Base-by-base conservation (phyloP, 2,113 vertebrate genomes). In the Tringa solitaria region DNA sequence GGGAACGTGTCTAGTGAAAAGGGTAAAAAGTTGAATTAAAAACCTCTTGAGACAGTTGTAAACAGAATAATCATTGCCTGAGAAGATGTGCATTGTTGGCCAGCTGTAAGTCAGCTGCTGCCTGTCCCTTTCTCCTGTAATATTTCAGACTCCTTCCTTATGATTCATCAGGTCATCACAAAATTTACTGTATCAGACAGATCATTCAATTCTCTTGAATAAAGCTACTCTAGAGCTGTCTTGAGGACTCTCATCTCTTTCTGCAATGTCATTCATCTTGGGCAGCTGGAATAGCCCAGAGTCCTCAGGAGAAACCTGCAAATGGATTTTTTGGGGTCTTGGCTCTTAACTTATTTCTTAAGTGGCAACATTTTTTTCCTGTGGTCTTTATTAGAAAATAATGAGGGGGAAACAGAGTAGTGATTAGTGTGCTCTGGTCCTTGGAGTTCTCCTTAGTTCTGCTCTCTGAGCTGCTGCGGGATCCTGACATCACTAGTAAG, bases 21-120 rank as follows among this genome's bases (percentile, higher is more conserved):
- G 77, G 46, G 57, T 32, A 89, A 87, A 92, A 70, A 63, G n/a
- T 46, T 92, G 72, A 63, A 87, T 95, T 92, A 90, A 95, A 91
- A 76, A 73, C 21, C 41, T 54, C 67, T 63, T 46, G 30, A 94
- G 67, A 59, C 20, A 77, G 67, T 41, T 87, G 50, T 43, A 87
- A 93, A 61, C 54, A 37, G 45, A 84, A 65, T 53, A 56, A 94
- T 33, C 54, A 20, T 41, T 79, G 39, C 65, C 39, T 84, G 74
- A 78, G 73, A 96, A 94, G 96, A 90, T 51, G 26, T 22, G 35
- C 48, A 12, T 51, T 70, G 30, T 28, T 53, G 84, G 75, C 72
- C 92, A 72, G 59, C 86, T 92, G 16, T 28, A 87, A 90, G 76
- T 78, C 43, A 86, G 67, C 61, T 91, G 83, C 87, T 77, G 32